phyloP scores from a whole-genome alignment of 1,140 invertebrate species.

The Aphis craccivora region DNA sequence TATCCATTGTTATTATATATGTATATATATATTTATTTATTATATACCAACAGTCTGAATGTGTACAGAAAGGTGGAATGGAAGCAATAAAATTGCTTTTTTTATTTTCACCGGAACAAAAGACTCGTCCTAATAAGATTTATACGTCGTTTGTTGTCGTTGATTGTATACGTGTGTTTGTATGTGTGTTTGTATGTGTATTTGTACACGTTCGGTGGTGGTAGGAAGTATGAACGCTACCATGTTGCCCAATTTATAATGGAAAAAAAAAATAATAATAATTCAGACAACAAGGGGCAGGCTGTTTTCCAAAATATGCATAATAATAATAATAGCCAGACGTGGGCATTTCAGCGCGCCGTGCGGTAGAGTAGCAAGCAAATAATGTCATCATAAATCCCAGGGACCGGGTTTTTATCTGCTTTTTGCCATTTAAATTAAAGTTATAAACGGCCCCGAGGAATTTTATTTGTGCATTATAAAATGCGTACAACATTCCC shows the following conservation, averaged over 20 bases:
- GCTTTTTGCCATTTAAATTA: constrained; percentile 52
- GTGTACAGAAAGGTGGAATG: neutral
- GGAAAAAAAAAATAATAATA: constrained; percentile 40
- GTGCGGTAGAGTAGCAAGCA: neutral
- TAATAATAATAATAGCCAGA: constrained; percentile 33
- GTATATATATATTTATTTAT: neutral
- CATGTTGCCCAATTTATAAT: constrained; percentile 36
- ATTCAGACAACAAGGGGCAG: constrained; percentile 10
- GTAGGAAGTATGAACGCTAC: neutral
- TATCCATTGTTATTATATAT: neutral
- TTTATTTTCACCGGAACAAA: constrained; percentile 12
- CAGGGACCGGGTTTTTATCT: constrained; percentile 33
- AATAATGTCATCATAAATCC: constrained; percentile 54
- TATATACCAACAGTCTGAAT: neutral
- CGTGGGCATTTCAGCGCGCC: constrained; percentile 27
- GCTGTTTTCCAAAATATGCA: constrained; percentile 32
- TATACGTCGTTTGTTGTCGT: constrained; percentile 26
- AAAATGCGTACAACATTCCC: neutral
- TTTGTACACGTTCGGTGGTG: neutral
- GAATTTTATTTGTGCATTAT: constrained; percentile 30
- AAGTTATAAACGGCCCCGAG: constrained; percentile 44
- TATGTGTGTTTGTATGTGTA: neutral
- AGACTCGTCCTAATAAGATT: constrained; percentile 26
- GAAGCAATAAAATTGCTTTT: constrained; percentile 18
- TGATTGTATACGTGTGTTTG: neutral